Evolutionary conservation across 2,888 invertebrate species (phyloP).

Genomic region (Synanthedon andrenaeformis): DNA sequence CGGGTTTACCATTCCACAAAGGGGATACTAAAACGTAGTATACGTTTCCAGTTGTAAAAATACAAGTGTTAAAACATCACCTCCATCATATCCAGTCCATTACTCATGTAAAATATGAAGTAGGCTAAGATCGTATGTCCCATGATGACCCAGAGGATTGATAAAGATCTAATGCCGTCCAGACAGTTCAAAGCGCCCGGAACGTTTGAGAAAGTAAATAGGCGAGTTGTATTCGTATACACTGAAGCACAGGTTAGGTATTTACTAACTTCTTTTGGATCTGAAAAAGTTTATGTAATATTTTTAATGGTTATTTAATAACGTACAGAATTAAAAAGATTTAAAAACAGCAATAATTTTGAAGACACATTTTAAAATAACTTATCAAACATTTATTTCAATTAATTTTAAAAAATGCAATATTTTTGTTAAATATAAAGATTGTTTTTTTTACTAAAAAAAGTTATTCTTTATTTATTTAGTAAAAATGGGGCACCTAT

Average conservation of each 20-base stretch:
- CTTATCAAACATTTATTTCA: neutral
- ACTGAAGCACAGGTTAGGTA: conserved; percentile 5
- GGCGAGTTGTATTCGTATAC: conserved; percentile 6
- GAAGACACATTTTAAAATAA: neutral
- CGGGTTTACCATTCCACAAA: too few relatives aligned
- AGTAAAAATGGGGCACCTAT: too few relatives aligned
- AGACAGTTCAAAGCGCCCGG: conserved; percentile 16
- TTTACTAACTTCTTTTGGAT: conserved; percentile 8
- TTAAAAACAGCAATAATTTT: neutral
- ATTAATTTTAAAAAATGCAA: too few relatives aligned
- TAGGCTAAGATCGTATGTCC: conserved; percentile 5
- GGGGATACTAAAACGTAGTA: too few relatives aligned
- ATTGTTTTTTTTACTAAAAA: too few relatives aligned
- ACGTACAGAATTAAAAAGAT: neutral
- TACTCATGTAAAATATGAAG: neutral
- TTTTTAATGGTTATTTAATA: neutral
- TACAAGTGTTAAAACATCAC: too few relatives aligned
- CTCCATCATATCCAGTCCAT: conserved; percentile 1
- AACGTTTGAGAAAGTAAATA: conserved; percentile 4
- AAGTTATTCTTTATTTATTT: too few relatives aligned
- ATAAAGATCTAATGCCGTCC: conserved; percentile 26
- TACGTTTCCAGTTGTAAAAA: too few relatives aligned
- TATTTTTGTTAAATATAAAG: too few relatives aligned
- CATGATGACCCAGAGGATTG: conserved; percentile 27
- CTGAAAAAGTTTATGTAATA: neutral